These are phyloP conservation scores for Poliocrania exsul DNA, from an alignment of 2,797 vertebrate species.

Conservation along the genomic window DNA sequence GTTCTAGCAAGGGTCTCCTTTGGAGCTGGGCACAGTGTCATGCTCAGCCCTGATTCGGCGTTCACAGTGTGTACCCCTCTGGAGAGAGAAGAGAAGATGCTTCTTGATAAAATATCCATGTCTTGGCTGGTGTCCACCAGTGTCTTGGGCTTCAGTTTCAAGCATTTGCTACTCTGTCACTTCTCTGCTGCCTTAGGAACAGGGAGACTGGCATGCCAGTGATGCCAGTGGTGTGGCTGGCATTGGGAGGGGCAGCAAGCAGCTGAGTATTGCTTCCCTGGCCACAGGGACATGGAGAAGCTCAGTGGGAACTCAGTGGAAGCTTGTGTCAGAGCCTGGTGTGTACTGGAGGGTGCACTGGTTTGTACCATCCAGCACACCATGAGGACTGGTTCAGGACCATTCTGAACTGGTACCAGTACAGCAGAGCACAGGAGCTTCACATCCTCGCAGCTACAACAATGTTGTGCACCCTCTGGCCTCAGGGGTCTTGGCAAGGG, in stretches of 20 bases:
- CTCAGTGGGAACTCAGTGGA: accelerated
- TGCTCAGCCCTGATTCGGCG: neutral
- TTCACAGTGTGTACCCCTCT: neutral
- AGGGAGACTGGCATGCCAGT: accelerated
- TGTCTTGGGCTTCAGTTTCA: neutral
- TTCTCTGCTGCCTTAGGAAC: neutral
- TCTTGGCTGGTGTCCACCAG: neutral
- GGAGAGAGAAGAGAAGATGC: neutral
- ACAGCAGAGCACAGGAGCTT: neutral
- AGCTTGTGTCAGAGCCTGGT: neutral
- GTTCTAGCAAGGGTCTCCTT: neutral
- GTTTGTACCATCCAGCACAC: neutral
- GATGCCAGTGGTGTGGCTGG: neutral
- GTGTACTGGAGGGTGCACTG: accelerated
- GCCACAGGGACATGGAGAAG: neutral
- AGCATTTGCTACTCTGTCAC: neutral
- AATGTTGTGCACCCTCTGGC: neutral
- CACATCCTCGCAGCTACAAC: accelerated
- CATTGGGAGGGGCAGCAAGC: neutral
- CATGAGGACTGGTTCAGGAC: neutral
- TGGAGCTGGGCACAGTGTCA: neutral
- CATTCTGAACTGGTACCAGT: neutral
- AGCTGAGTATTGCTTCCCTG: accelerated
- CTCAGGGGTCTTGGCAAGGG: neutral
- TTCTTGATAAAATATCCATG: neutral